Percentiles rank a stretch among this genome's conserved stretches.
phyloP scores from a whole-genome alignment of 2,113 vertebrate species.

The Daboia siamensis region DNA sequence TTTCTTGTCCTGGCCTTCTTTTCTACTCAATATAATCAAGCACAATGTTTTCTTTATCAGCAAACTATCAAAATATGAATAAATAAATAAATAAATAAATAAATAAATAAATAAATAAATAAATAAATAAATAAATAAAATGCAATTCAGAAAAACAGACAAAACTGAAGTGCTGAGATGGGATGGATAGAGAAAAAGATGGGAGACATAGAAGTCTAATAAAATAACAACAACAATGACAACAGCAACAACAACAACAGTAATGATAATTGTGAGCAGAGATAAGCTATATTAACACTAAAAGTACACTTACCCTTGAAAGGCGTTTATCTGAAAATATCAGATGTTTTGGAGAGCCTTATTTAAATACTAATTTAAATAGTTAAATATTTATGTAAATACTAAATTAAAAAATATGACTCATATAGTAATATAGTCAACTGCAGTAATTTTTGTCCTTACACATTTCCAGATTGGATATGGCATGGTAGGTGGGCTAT shows the following conservation, averaged over 20 bases:
- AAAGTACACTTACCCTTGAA: conserved; percentile 22
- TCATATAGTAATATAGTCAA: not conserved
- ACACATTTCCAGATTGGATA: not conserved
- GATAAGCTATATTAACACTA: conserved; percentile 11
- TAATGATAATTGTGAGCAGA: not conserved
- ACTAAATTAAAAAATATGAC: not conserved
- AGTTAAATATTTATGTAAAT: not conserved
- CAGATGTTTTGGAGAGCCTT: conserved; percentile 5
- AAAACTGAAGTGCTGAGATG: not conserved
- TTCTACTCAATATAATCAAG: conserved; percentile 2
- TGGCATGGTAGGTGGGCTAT: not conserved
- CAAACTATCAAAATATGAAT: not conserved
- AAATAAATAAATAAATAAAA: too few species aligned
- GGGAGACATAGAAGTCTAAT: not conserved
- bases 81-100: too few species aligned
- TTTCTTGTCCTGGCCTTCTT: not conserved
- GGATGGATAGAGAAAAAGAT: not conserved
- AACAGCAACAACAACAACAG: too few species aligned
- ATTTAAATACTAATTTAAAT: not conserved
- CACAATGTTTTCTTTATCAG: conserved; percentile 9
- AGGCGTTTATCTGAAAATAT: not conserved
- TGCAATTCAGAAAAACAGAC: not conserved
- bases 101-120: too few species aligned
- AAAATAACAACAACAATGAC: too few species aligned
- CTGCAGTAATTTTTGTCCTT: not conserved